phyloP scores from a whole-genome alignment of 1,140 invertebrate species.

The Condylostylus longicornis region DNA sequence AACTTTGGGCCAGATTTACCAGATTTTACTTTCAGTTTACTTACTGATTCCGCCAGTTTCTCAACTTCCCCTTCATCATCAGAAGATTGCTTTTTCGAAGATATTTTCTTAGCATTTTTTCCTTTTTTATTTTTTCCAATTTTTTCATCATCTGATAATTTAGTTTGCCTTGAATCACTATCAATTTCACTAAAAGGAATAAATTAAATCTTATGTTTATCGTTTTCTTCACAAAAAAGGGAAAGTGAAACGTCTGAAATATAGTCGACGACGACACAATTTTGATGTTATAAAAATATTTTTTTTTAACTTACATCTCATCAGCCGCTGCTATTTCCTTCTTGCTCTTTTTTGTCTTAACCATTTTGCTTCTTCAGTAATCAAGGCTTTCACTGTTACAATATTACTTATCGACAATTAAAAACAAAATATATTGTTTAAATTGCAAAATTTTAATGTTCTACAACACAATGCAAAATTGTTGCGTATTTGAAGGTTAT shows the following conservation, averaged over 20 bases:
- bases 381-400: too few relatives aligned
- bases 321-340: conserved; percentile 30
- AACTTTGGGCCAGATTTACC: conserved; percentile 36
- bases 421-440: too few relatives aligned
- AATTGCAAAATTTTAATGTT: too few relatives aligned
- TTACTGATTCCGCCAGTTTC: conserved; percentile 18
- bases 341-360: conserved; percentile 34
- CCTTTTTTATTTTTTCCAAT: conserved; percentile 21
- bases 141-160: conserved; percentile 19
- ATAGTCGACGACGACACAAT: conserved; percentile 7
- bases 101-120: conserved; percentile 16
- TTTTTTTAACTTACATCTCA: conserved; percentile 22
- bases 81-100: not conserved
- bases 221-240: conserved; percentile 8
- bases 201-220: too few relatives aligned
- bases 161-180: not conserved
- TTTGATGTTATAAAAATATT: not conserved
- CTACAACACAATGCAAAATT: too few relatives aligned
- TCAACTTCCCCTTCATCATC: conserved; percentile 3
- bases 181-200: too few relatives aligned
- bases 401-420: too few relatives aligned
- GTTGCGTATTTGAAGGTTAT: too few relatives aligned
- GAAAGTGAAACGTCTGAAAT: conserved; percentile 11
- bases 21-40: conserved; percentile 35
- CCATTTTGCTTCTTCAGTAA: conserved; percentile 32